Percentiles rank a stretch among this genome's conserved stretches.
These are phyloP conservation scores for Drosophila anceps DNA, from an alignment of 2,888 invertebrate species.

Conservation along the genomic window DNA sequence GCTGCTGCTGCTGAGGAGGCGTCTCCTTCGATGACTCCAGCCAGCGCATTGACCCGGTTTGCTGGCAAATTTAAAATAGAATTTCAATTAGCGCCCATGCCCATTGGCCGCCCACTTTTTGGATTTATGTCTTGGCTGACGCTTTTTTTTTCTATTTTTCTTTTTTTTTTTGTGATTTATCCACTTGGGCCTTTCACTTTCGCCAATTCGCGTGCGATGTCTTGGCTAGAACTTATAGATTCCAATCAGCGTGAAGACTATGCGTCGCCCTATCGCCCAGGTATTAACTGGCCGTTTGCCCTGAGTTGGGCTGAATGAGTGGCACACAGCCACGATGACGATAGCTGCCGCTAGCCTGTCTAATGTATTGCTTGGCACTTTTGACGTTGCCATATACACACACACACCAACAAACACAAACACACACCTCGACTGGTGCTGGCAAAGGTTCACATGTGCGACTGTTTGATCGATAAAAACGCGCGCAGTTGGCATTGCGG, in stretches of 20 bases:
- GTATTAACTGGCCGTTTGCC: slow-evolving; percentile 55
- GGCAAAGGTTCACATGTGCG: slow-evolving; percentile 54
- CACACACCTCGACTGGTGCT: slow-evolving; percentile 15
- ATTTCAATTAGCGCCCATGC: slow-evolving; percentile 66
- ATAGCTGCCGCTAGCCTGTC: slow-evolving; percentile 40
- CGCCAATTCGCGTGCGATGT: slow-evolving; percentile 70
- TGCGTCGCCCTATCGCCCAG: slow-evolving; percentile 50
- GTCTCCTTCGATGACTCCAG: slow-evolving; percentile 36
- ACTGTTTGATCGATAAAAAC: slow-evolving; percentile 71
- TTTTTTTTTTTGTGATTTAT: slow-evolving; percentile 11
- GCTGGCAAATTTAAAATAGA: slow-evolving; percentile 65
- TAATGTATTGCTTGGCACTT: slow-evolving; percentile 73
- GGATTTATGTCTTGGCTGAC: slow-evolving; percentile 24
- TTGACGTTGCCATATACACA: slow-evolving; percentile 70
- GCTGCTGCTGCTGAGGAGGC: slow-evolving; percentile 27
- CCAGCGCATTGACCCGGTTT: slow-evolving; percentile 57
- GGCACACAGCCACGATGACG: slow-evolving; percentile 20
- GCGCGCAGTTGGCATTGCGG: slow-evolving; percentile 64
- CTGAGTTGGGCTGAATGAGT: slow-evolving; percentile 60
- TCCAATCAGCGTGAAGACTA: slow-evolving; percentile 62
- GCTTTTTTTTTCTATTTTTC: not conserved
- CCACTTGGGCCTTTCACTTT: slow-evolving; percentile 69
- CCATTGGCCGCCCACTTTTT: slow-evolving; percentile 30
- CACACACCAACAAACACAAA: slow-evolving; percentile 14
- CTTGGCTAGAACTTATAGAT: slow-evolving; percentile 62